These are phyloP conservation scores for Chironomus riparius DNA, from an alignment of 2,888 invertebrate species.

Conservation along the genomic window DNA sequence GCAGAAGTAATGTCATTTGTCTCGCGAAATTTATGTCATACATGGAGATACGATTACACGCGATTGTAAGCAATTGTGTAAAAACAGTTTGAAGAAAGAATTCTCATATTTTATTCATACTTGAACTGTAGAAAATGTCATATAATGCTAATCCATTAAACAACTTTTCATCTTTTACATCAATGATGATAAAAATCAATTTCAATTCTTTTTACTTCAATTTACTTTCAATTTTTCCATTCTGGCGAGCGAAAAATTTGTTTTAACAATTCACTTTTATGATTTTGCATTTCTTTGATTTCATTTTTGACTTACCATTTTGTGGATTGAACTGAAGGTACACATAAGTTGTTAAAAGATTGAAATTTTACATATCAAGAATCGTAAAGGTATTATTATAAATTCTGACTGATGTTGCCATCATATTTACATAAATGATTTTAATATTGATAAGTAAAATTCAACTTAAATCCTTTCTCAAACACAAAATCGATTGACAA, in stretches of 20 bases:
- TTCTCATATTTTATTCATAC: slow-evolving; percentile 1
- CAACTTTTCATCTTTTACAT: neutral
- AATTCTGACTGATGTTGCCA: neutral
- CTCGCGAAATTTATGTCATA: slow-evolving; percentile 27
- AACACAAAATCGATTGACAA: too few species aligned
- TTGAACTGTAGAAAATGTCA: neutral
- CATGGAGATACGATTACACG: neutral
- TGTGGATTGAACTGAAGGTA: neutral
- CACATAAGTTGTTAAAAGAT: too few species aligned
- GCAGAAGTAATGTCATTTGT: slow-evolving; percentile 22
- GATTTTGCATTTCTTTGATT: slow-evolving; percentile 7
- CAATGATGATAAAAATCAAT: neutral
- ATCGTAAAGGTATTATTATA: neutral
- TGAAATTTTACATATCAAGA: too few species aligned
- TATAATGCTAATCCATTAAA: slow-evolving; percentile 17
- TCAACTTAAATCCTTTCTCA: too few species aligned
- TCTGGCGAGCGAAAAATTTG: slow-evolving; percentile 17
- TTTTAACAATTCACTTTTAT: neutral
- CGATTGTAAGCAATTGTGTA: neutral
- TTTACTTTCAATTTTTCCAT: slow-evolving; percentile 25
- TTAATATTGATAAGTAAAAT: too few species aligned
- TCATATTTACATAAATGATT: too few species aligned
- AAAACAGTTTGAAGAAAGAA: neutral
- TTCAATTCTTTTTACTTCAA: neutral
- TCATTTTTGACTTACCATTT: neutral